A percentile compares a stretch with the other conserved stretches of the same genome.
phyloP scores from a whole-genome alignment of 2,888 invertebrate species.

The Phyllotreta striolata region DNA sequence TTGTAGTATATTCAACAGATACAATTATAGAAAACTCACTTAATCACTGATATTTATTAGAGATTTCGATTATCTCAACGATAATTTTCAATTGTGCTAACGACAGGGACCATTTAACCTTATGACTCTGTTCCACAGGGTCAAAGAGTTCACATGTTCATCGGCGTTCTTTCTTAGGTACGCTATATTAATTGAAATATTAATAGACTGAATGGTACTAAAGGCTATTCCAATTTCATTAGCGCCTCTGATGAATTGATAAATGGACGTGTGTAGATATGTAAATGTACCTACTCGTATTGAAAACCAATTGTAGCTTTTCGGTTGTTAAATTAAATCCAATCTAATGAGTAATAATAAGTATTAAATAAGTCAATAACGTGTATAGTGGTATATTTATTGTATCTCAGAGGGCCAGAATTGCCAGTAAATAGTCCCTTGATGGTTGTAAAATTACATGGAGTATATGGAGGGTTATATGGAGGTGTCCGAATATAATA shows the following conservation, averaged over 20 bases:
- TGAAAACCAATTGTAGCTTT: no score
- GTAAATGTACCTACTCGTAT: no score
- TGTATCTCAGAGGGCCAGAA: no score
- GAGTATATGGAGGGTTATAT: no score
- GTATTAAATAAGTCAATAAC: no score
- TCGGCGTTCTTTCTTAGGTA: constrained; percentile 10
- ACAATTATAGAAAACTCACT: no score
- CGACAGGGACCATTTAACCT: constrained; percentile 8
- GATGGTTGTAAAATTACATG: no score
- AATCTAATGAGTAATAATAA: no score
- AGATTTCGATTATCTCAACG: constrained; percentile 11
- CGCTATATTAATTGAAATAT: constrained; percentile 3
- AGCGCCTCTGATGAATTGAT: not conserved
- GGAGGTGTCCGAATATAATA: no score
- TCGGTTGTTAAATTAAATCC: not conserved
- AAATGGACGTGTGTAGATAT: not conserved
- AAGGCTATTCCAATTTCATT: constrained; percentile 8
- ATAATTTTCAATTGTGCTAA: constrained; percentile 8
- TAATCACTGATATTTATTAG: not conserved
- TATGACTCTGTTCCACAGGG: constrained; percentile 2
- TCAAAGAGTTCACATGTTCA: constrained; percentile 12
- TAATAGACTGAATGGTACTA: constrained; percentile 3
- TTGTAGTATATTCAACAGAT: no score
- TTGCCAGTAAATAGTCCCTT: no score
- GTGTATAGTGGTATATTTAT: no score